A percentile compares a stretch with the other conserved stretches of the same genome.
These are phyloP conservation scores for Hoplodrina blanda DNA, from an alignment of 2,888 invertebrate genomes.

Conservation along the genomic window DNA sequence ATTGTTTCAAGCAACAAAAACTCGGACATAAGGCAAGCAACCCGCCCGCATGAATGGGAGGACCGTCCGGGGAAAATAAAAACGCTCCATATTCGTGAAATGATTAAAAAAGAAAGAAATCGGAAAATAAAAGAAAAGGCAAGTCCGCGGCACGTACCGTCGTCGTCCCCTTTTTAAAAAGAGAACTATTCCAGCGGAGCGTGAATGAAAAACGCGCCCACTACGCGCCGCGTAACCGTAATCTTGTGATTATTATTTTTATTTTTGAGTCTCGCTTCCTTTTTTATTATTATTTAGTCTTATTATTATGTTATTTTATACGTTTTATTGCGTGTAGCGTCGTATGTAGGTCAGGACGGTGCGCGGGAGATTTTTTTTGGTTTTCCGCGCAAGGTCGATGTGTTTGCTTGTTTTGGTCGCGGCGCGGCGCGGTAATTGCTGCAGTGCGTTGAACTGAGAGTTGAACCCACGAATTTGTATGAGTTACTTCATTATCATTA, in stretches of 20 bases:
- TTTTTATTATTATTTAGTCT: conserved; percentile 85
- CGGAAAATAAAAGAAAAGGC: conserved; percentile 83
- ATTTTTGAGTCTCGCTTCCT: conserved; percentile 81
- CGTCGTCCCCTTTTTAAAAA: conserved; percentile 85
- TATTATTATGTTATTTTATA: conserved; percentile 86
- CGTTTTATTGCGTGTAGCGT: conserved; percentile 81
- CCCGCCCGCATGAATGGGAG: conserved; percentile 80
- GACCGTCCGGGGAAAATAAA: conserved; percentile 86
- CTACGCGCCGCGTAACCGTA: conserved; percentile 83
- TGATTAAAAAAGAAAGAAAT: conserved; percentile 88
- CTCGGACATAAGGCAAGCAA: conserved; percentile 60
- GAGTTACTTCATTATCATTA: conserved; percentile 39
- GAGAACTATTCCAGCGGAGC: conserved; percentile 88
- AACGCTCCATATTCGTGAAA: conserved; percentile 90
- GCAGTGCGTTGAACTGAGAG: conserved; percentile 70
- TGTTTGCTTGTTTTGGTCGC: conserved; percentile 76
- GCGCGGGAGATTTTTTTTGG: conserved; percentile 81
- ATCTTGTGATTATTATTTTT: conserved; percentile 89
- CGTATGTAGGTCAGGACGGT: conserved; percentile 89
- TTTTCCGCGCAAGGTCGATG: conserved; percentile 86
- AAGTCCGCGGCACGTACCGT: conserved; percentile 86
- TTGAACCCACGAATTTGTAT: conserved; percentile 50
- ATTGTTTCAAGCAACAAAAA: conserved; percentile 83
- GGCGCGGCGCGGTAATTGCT: conserved; percentile 62
- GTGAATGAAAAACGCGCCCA: conserved; percentile 89